Evolutionary conservation across 2,888 invertebrate species (phyloP).

Genomic region (Cephus spinipes): DNA sequence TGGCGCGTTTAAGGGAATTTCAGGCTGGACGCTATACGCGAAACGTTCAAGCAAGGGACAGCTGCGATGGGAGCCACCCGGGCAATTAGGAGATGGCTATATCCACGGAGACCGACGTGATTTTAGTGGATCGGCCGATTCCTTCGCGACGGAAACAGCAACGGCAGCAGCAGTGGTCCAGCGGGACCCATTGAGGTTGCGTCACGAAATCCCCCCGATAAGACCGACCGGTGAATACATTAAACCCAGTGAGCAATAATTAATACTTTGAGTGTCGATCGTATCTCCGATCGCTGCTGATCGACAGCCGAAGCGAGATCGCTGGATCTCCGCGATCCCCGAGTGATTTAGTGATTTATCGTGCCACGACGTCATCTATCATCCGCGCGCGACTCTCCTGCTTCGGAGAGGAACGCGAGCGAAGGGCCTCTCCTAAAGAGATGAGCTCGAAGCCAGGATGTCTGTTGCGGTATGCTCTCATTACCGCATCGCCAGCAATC

Average conservation of each 20-base stretch:
- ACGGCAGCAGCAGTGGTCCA: too few relatives aligned
- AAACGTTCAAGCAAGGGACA: too few relatives aligned
- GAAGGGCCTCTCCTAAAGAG: background rate
- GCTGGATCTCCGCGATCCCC: constrained; percentile 22
- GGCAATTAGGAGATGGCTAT: too few relatives aligned
- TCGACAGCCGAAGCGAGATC: constrained; percentile 26
- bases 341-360: constrained; percentile 50
- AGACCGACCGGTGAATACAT: constrained; percentile 18
- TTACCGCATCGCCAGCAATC: constrained; percentile 32
- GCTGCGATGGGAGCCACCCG: too few relatives aligned
- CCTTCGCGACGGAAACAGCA: too few relatives aligned
- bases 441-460: background rate
- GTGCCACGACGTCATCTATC: constrained; percentile 49
- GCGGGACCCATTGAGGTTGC: background rate
- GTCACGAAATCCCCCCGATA: constrained; percentile 2
- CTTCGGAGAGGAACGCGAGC: background rate
- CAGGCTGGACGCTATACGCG: too few relatives aligned
- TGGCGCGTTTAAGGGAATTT: too few relatives aligned
- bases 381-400: constrained; percentile 25
- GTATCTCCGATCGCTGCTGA: constrained; percentile 25
- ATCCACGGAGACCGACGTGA: too few relatives aligned
- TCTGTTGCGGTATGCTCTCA: constrained; percentile 35
- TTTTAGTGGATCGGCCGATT: too few relatives aligned
- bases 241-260: constrained; percentile 23
- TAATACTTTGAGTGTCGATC: constrained; percentile 24